Evolutionary conservation across 2,797 vertebrate species (phyloP), one percentile per base, ranked within the genome.

Genomic region (Sebastes miniatus): DNA sequence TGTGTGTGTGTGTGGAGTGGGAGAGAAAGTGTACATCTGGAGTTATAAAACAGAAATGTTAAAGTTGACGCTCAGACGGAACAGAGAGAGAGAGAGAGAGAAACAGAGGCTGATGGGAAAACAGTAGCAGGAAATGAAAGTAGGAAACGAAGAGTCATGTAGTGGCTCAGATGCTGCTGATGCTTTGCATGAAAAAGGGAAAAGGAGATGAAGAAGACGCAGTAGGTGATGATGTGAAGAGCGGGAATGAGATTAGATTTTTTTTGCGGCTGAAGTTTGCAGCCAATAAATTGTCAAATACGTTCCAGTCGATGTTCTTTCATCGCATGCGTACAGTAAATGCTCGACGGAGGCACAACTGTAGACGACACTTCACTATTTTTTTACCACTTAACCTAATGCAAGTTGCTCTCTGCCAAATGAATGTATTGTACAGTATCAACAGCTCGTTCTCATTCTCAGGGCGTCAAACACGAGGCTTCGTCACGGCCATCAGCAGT

Each of bases 41-140:
- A 62, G 63, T 54, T 77, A 36, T 32, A 25, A 66, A 88, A 34
- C 57, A 80, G 70, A 83, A 80, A 73, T 80, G 59, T 85, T 66
- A 20, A 39, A 56, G 79, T 34, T 39, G 77, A 80, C 22, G 73
- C 67, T 70, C 43, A 11, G 24, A 63, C 20, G 11, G 13, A 50
- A 66, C 34, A 62, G 63, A 69, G 64, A 27, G 18, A 13, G 59
- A 5, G 32, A 10, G 34, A 36, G 34, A 36, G 34, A 34, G 80
- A 66, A 61, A 10, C 34, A 25, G 31, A 58, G 75, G 69, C 68
- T 72, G 47, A 52, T 63, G 69, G 52, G 65, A 66, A 69, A 79
- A 80, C 73, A 65, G 70, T 3, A 67, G 73, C 76, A 77, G 79
- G 25, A 67, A 32, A 20, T 56, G 54, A 75, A 24, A 68, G 47